Evolutionary conservation across 2,113 vertebrate genomes (phyloP), one percentile per base, ranked within the genome.

Genomic region (Trematocara unimaculatum): DNA sequence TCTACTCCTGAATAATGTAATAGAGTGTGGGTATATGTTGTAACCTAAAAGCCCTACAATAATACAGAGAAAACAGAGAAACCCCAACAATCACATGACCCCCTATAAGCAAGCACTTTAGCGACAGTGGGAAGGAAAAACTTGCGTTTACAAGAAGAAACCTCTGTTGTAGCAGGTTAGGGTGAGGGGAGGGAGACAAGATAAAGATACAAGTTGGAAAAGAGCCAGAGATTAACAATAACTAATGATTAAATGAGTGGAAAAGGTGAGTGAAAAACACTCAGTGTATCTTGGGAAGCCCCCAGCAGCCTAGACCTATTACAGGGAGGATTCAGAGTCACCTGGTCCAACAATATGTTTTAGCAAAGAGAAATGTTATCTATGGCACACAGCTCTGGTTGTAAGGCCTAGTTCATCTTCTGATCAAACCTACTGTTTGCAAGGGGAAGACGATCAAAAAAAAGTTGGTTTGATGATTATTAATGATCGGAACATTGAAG

Each of bases 211-310:
- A 64, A 0, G 18, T 64, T 64, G 33, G 33, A 38, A 64, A 38
- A 38, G 31, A 64, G 33, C 60, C 33, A 67, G 33, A 38, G 11
- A 67, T 38, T 13, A 67, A 20, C 60, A 0, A 38, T 67, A 67
- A 0, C 18, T 2, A 67, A 67, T 67, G 60, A 67, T 38, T 67
- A 67, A 67, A 67, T 0, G 18, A 67, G 18, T 38, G 2, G 38
- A 38, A 38, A 67, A 5, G 11, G 18, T 67, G 62, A 5, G 18
- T 67, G 18, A 67, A 67, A 18, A 67, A 20, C 62, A 67, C 18
- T 67, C 11, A 20, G 11, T 67, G 60, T 64, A 20, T 13, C 33
- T 38, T 64, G 18, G 60, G 18, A 64, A 64, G 33, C 33, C 60
- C 10, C 4, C 18, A 20, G 60, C 18, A 0, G 11, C 33, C 18